Conservation (phyloP, 1,140 invertebrate species). For the Tenebrio molitor region DNA sequence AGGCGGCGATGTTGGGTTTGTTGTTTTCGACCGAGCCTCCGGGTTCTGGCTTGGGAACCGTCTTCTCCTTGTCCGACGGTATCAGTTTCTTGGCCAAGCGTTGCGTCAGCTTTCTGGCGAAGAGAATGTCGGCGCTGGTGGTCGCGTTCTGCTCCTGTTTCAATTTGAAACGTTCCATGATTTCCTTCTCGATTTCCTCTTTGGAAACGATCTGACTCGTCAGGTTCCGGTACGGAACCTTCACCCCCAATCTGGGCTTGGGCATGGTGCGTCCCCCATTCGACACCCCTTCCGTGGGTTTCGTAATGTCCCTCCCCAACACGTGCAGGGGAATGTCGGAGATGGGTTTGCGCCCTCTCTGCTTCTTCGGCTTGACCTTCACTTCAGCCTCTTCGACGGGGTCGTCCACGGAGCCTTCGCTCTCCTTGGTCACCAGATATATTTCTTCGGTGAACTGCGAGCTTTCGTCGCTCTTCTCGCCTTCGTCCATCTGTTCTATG, state of each 20-base stretch:
- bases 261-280: constrained; percentile 54
- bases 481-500: constrained; percentile 25
- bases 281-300: constrained; percentile 52
- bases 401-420: constrained; percentile 31
- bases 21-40: constrained; percentile 11
- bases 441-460: neutral
- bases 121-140: constrained; percentile 57
- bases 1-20: neutral
- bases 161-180: constrained; percentile 64
- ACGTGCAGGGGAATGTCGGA: constrained; percentile 57
- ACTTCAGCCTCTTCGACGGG: neutral
- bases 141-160: constrained; percentile 51
- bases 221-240: constrained; percentile 67
- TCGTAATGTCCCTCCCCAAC: constrained; percentile 54
- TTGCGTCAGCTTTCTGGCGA: constrained; percentile 64
- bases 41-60: constrained; percentile 6
- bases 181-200: constrained; percentile 68
- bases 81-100: constrained; percentile 63
- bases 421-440: constrained; percentile 20
- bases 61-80: constrained; percentile 46
- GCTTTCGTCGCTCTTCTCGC: constrained; percentile 11
- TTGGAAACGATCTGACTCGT: constrained; percentile 68
- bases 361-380: constrained; percentile 34
- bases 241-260: constrained; percentile 67
- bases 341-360: constrained; percentile 50